These are phyloP conservation scores for Anguilla megastoma DNA, from an alignment of 2,797 vertebrate genomes.

Conservation along the genomic window DNA sequence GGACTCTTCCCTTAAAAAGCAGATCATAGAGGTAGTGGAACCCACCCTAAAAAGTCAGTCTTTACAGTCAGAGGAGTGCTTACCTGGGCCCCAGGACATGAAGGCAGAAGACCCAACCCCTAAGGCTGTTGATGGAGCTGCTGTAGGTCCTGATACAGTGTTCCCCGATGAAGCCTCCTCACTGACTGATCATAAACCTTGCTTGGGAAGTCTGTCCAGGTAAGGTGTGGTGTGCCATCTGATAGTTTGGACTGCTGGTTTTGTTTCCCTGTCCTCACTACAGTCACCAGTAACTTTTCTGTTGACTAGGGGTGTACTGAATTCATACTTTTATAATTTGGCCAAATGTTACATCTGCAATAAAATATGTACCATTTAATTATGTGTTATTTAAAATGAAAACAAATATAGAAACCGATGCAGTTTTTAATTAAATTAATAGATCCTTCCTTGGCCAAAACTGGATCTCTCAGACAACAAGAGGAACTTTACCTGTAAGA, in stretches of 20 bases:
- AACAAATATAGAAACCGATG: background rate
- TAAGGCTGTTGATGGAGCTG: conserved; percentile 14
- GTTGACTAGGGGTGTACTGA: background rate
- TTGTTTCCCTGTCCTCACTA: background rate
- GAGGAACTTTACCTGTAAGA: background rate
- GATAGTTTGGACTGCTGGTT: background rate
- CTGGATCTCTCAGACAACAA: background rate
- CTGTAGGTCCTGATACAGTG: conserved; percentile 27
- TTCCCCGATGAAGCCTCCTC: conserved; percentile 16
- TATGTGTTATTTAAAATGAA: background rate
- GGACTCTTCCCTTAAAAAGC: background rate
- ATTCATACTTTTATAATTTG: background rate
- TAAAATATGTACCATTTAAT: background rate
- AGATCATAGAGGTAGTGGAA: background rate
- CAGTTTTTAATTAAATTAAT: background rate
- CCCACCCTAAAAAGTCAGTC: conserved; percentile 30
- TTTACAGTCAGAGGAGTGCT: conserved; percentile 29
- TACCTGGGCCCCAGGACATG: conserved; percentile 36
- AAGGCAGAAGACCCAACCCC: conserved; percentile 18
- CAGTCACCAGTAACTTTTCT: background rate
- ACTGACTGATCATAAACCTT: background rate
- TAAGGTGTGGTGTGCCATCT: background rate
- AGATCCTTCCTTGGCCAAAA: too few species aligned
- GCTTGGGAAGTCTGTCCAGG: conserved; percentile 11
- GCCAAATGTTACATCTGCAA: background rate